phyloP scores from a whole-genome alignment of 2,888 invertebrate genomes.

The Trissolcus japonicus region DNA sequence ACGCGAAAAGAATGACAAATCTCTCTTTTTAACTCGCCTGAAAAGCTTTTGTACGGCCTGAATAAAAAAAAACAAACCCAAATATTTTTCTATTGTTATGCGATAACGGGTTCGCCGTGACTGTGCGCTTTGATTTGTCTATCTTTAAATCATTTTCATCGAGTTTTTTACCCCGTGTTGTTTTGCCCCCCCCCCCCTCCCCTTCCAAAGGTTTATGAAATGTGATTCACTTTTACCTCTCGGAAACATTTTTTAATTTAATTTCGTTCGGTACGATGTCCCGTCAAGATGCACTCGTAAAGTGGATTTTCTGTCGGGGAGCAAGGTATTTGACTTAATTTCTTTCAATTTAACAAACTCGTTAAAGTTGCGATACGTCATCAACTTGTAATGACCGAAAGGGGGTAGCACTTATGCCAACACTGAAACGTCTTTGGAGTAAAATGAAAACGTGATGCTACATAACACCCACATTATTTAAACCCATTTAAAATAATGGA shows the following conservation, averaged over 20 bases:
- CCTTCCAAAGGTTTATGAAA: no score
- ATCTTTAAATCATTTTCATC: background rate
- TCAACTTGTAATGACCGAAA: conserved; percentile 29
- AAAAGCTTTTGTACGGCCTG: background rate
- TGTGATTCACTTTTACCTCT: no score
- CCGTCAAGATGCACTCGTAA: conserved; percentile 8
- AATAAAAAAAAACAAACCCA: background rate
- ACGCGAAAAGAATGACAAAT: conserved; percentile 25
- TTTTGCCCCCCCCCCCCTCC: no score
- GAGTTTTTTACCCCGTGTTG: background rate
- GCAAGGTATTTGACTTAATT: conserved; percentile 36
- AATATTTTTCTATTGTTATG: background rate
- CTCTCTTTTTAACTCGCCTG: background rate
- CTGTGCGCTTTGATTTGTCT: no score
- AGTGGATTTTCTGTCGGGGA: conserved; percentile 20
- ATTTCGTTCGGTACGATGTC: background rate
- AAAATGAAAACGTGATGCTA: conserved; percentile 18
- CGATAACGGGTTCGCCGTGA: background rate
- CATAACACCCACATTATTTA: conserved; percentile 18
- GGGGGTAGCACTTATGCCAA: conserved; percentile 20
- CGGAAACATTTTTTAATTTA: no score
- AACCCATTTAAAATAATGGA: conserved; percentile 1
- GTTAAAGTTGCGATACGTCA: conserved; percentile 33
- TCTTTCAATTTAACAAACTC: conserved; percentile 41
- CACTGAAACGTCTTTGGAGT: background rate